Conservation (phyloP, 2,113 vertebrate species). For the Paradisaea rubra region DNA sequence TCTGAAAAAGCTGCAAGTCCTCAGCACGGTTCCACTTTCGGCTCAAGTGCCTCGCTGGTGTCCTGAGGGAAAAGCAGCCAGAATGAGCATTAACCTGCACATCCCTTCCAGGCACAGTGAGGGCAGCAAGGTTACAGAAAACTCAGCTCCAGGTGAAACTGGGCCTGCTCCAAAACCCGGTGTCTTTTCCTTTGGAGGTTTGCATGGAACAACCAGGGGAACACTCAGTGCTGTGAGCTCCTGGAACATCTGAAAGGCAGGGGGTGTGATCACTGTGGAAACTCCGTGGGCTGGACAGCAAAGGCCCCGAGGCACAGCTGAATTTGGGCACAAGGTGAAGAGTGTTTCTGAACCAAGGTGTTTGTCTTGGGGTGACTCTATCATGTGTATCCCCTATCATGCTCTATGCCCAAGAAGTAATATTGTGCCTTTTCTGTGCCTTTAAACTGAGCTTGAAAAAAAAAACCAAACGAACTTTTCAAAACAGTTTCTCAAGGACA, state of each 20-base stretch:
- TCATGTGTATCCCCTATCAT: too few species aligned
- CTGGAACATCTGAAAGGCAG: not conserved
- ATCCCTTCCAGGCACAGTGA: not conserved
- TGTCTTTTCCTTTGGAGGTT: not conserved
- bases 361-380: too few species aligned
- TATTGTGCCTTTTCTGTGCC: too few species aligned
- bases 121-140: not conserved
- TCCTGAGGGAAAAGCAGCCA: not conserved
- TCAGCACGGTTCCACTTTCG: not conserved
- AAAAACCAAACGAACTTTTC: too few species aligned
- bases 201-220: not conserved
- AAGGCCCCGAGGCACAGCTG: not conserved
- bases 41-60: not conserved
- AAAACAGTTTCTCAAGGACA: too few species aligned
- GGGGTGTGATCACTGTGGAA: not conserved
- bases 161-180: rapidly evolving
- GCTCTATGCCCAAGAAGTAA: too few species aligned
- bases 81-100: rapidly evolving
- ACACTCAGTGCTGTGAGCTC: rapidly evolving
- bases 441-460: too few species aligned
- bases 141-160: not conserved
- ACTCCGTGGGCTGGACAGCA: rapidly evolving
- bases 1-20: not conserved
- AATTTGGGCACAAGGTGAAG: not conserved
- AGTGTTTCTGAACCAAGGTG: not conserved